Evolutionary conservation across 2,888 invertebrate species (phyloP), one percentile per base, ranked within the genome.

Genomic region (Cabera pusaria): DNA sequence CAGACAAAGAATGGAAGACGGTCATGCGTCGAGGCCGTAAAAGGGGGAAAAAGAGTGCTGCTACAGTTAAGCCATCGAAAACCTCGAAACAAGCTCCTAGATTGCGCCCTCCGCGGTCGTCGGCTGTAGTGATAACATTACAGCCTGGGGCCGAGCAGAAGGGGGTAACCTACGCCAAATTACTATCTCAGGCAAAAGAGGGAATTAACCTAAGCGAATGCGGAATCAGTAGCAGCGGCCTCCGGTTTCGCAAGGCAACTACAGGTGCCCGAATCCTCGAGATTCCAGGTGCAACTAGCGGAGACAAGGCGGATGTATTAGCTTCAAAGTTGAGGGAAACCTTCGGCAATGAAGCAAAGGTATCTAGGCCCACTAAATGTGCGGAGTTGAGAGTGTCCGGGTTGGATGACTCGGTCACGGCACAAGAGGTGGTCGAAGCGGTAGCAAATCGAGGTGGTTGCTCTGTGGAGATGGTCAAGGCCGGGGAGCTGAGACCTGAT

Each of bases 361-460:
- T 51, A 0, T 17, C 44, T 5, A 34, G 48, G 9, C 48, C 51
- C 0, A 11, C 7, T 0, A 51, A 48, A 5, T 26, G 17, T 5
- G 38, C 35, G 0, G 50, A 49, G 0, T 3, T 58, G 3, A 37
- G 43, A 0, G 7, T 56, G 0, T 32, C 41, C 0, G 54, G 46
- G 0, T 22, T 56, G 7, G 54, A 52, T n/a, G 51, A 52, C 25
- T 47, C 58, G 0, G 31, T 38, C 0, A 32, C 32, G 0, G 6
- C n/a, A 0, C 35, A 33, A 0, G 48, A 46, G 4, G 32, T 54
- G 0, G 25, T 14, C 0, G 20, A 6, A 1, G 52, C 51, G 0
- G 18, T 56, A 0, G 27, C 52, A 0, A 8, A 14, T 1, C 24
- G 5, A 0, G 52, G 46, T 0, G 19, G 7, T 0, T 53, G 52